Evolutionary conservation across 2,888 invertebrate species (phyloP).

Genomic region (Stegana nigrithorax): DNA sequence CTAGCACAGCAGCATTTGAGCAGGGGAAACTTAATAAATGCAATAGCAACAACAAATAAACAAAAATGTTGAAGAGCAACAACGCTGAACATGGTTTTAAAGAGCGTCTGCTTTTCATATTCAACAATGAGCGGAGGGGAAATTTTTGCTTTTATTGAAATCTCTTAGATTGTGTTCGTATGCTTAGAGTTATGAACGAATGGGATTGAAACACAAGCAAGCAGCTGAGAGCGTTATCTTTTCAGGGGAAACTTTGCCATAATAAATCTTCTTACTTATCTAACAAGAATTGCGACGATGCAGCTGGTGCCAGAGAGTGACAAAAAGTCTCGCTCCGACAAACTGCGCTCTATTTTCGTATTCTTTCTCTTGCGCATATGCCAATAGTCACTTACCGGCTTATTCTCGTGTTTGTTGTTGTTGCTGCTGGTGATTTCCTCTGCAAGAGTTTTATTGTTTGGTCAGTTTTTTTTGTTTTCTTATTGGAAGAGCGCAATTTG

Average conservation of each 20-base stretch:
- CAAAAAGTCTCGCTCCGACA: neutral
- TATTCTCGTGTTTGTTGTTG: neutral
- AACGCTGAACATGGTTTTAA: too few relatives aligned
- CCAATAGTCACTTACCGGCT: slow-evolving; percentile 33
- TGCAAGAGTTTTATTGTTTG: slow-evolving; percentile 6
- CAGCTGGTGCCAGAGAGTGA: too few relatives aligned
- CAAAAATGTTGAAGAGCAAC: too few relatives aligned
- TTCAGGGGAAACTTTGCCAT: slow-evolving; percentile 1
- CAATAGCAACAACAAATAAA: neutral
- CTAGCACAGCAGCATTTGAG: too few relatives aligned
- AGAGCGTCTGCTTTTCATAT: too few relatives aligned
- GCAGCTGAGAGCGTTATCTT: neutral
- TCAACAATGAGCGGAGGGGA: too few relatives aligned
- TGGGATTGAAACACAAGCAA: too few relatives aligned
- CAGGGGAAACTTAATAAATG: too few relatives aligned
- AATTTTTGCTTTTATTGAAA: too few relatives aligned
- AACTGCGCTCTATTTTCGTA: neutral
- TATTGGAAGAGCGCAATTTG: slow-evolving; percentile 7
- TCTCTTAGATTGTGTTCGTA: too few relatives aligned
- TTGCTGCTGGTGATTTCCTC: slow-evolving; percentile 21
- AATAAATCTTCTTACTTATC: slow-evolving; percentile 11
- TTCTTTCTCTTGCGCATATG: slow-evolving; percentile 40
- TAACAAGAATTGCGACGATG: too few relatives aligned
- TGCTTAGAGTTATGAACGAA: too few relatives aligned
- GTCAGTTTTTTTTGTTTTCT: neutral